phyloP scores from a whole-genome alignment of 2,797 vertebrate genomes.

The Enteromius mattozi region DNA sequence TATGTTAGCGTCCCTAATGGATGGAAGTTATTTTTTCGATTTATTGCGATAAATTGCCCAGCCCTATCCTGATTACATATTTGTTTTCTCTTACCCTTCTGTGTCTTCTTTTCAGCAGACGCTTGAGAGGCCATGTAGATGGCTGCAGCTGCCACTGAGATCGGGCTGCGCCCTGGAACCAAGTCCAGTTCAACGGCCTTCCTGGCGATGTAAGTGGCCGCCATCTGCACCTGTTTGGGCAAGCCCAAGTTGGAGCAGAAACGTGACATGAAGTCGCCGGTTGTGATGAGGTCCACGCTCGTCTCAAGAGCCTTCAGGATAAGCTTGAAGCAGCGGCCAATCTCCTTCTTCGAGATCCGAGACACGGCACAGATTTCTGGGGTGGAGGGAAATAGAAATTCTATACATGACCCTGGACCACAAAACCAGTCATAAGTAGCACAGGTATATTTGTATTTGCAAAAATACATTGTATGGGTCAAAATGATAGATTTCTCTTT shows the following conservation, averaged over 20 bases:
- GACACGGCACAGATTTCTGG: slow-evolving; percentile 98
- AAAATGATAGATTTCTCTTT: too few species aligned
- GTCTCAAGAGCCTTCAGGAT: slow-evolving; percentile 97
- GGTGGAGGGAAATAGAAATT: neutral
- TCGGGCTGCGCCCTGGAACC: slow-evolving; percentile 96
- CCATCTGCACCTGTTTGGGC: slow-evolving; percentile 98
- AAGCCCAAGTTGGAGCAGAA: slow-evolving; percentile 93
- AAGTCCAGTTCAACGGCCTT: slow-evolving; percentile 96
- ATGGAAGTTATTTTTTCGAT: neutral
- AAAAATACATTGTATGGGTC: too few species aligned
- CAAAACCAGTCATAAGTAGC: too few species aligned
- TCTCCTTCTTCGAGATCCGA: slow-evolving; percentile 98
- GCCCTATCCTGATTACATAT: neutral
- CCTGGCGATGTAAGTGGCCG: slow-evolving; percentile 93
- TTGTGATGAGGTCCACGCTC: slow-evolving; percentile 98
- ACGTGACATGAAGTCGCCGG: slow-evolving; percentile 98
- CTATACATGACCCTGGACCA: too few species aligned
- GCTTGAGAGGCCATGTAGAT: slow-evolving; percentile 99
- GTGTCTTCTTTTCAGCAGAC: slow-evolving; percentile 96
- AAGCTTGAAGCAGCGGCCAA: slow-evolving; percentile 93
- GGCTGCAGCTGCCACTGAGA: slow-evolving; percentile 96
- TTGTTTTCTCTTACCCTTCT: slow-evolving; percentile 86
- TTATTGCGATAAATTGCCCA: too few species aligned
- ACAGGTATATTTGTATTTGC: too few species aligned
- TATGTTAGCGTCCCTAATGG: neutral